These are phyloP conservation scores for Probosciger aterrimus DNA, from an alignment of 2,113 vertebrate genomes.

Conservation along the genomic window DNA sequence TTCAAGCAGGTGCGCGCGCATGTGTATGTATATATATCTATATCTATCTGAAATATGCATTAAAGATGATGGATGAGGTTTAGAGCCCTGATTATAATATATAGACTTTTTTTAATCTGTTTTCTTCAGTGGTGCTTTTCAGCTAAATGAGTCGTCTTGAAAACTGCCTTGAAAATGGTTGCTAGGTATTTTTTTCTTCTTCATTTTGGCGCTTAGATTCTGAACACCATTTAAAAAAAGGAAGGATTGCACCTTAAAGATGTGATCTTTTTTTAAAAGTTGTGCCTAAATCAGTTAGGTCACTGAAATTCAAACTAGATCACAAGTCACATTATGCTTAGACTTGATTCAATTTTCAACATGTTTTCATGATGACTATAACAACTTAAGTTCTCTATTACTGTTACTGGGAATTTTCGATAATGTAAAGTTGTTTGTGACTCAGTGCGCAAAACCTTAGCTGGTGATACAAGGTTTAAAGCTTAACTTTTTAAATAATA, in stretches of 20 bases:
- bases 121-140: constrained; percentile 67
- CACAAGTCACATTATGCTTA: constrained; percentile 41
- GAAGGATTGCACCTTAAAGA: constrained; percentile 32
- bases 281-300: constrained; percentile 30
- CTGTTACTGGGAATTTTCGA: constrained; percentile 52
- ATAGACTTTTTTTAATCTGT: constrained; percentile 55
- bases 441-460: constrained; percentile 44
- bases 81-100: constrained; percentile 51
- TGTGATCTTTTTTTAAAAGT: constrained; percentile 7
- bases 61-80: constrained; percentile 68
- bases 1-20: constrained; percentile 62
- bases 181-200: background rate
- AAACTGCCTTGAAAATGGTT: constrained; percentile 69
- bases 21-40: constrained; percentile 41
- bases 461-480: constrained; percentile 63
- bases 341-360: constrained; percentile 69
- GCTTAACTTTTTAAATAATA: constrained; percentile 68
- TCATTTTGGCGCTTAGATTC: constrained; percentile 25
- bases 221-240: background rate
- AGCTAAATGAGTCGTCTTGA: constrained; percentile 64
- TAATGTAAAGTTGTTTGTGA: constrained; percentile 65
- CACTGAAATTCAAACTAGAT: constrained; percentile 51
- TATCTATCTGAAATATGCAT: constrained; percentile 57
- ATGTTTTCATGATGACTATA: constrained; percentile 67
- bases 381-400: constrained; percentile 5